These are phyloP conservation scores for Apotomis betuletana DNA, from an alignment of 2,888 invertebrate genomes.

Conservation along the genomic window DNA sequence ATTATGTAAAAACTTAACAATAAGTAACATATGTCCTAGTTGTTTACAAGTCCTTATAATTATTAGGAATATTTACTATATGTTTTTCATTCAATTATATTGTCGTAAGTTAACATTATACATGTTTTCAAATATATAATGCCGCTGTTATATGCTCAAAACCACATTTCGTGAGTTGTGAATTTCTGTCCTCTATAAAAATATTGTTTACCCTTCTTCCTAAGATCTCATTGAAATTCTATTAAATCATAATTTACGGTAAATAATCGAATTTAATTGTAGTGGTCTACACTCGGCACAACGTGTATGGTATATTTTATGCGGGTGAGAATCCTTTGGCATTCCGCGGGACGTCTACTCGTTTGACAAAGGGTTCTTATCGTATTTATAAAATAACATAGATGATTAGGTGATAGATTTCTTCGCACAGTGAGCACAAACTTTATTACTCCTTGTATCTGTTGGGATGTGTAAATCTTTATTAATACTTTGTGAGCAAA, in stretches of 20 bases:
- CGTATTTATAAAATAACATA: conserved; percentile 51
- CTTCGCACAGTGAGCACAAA: conserved; percentile 75
- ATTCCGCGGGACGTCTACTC: conserved; percentile 41
- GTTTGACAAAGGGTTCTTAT: conserved; percentile 8
- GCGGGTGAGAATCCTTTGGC: conserved; percentile 15
- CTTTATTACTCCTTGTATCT: conserved; percentile 55
- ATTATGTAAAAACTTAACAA: conserved; percentile 55
- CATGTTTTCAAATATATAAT: conserved; percentile 37
- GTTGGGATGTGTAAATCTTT: conserved; percentile 41
- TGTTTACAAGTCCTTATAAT: conserved; percentile 44
- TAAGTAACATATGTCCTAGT: conserved; percentile 47
- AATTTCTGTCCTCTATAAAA: conserved; percentile 40
- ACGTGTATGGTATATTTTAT: conserved; percentile 37
- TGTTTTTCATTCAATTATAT: conserved; percentile 37
- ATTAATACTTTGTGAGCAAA: conserved; percentile 28
- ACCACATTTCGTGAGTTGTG: conserved; percentile 40
- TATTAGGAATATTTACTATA: conserved; percentile 38
- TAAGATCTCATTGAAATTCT: conserved; percentile 38
- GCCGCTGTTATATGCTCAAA: conserved; percentile 45
- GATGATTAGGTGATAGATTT: conserved; percentile 57
- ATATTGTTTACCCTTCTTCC: conserved; percentile 36
- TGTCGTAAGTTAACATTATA: conserved; percentile 40
- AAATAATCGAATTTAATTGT: conserved; percentile 46
- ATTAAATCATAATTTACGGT: conserved; percentile 32
- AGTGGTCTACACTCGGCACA: conserved; percentile 33